Percentiles rank a stretch among this genome's conserved stretches.
Conservation (phyloP, 2,797 vertebrate genomes). For the Scolopax bukidnonensis region DNA sequence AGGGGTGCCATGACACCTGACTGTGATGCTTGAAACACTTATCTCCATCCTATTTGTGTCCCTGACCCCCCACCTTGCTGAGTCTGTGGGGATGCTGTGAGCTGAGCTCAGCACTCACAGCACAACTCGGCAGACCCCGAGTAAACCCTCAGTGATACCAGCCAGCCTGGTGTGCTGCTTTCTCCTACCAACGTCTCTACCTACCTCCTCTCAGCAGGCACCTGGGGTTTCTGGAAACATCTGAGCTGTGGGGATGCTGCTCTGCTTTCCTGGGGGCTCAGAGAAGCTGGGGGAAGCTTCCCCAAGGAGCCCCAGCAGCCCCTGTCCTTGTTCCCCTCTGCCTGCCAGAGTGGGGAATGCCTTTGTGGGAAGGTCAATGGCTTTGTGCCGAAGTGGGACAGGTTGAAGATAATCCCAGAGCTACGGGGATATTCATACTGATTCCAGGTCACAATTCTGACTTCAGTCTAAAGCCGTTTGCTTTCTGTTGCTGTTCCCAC, state of each 20-base stretch:
- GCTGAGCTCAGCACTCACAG: background rate
- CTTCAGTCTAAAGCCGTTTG: background rate
- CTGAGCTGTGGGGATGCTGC: background rate
- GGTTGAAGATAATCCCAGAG: background rate
- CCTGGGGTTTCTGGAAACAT: accelerated
- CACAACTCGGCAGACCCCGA: accelerated
- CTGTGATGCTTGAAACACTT: accelerated
- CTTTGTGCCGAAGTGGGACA: background rate
- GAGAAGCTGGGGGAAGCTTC: background rate
- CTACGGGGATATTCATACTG: background rate
- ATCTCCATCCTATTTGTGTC: background rate
- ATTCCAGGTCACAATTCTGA: background rate
- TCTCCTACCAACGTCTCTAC: background rate
- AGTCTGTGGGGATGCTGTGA: accelerated
- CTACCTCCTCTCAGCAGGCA: background rate
- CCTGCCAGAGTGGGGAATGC: background rate
- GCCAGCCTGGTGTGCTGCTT: background rate
- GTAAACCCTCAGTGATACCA: background rate
- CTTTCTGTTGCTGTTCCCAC: background rate
- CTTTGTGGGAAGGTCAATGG: background rate
- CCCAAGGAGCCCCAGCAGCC: background rate
- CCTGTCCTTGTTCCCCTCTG: background rate
- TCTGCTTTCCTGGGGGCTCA: background rate
- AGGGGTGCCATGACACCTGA: background rate
- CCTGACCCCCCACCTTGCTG: accelerated